phyloP scores from a whole-genome alignment of 2,888 invertebrate species.

The Acronicta psi region DNA sequence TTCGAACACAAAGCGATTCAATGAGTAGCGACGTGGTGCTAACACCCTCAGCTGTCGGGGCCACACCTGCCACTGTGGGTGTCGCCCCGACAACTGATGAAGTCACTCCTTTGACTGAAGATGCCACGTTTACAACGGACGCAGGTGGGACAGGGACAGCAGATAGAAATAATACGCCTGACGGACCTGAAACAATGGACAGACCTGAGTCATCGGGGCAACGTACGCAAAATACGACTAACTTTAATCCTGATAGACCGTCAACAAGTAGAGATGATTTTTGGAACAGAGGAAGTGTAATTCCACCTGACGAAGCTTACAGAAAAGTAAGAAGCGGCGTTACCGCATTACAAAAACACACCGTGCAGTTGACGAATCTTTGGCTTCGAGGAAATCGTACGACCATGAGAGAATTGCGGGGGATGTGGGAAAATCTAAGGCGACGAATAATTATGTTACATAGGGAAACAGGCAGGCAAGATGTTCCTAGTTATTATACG shows the following conservation, averaged over 20 bases:
- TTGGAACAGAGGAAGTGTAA: slow-evolving; percentile 67
- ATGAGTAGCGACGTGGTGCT: slow-evolving; percentile 15
- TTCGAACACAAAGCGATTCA: slow-evolving; percentile 70
- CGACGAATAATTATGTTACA: slow-evolving; percentile 88
- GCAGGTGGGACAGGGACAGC: slow-evolving; percentile 5
- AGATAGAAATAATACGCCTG: slow-evolving; percentile 16
- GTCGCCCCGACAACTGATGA: not conserved
- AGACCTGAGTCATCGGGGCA: slow-evolving; percentile 29
- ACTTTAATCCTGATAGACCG: slow-evolving; percentile 63
- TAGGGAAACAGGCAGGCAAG: slow-evolving; percentile 80
- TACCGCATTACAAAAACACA: slow-evolving; percentile 78
- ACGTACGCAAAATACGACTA: slow-evolving; percentile 23
- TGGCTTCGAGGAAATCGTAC: slow-evolving; percentile 81
- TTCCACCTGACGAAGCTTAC: slow-evolving; percentile 79
- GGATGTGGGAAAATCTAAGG: slow-evolving; percentile 91
- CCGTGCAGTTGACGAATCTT: slow-evolving; percentile 75
- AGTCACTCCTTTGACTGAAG: not conserved
- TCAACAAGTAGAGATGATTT: slow-evolving; percentile 78
- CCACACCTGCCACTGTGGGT: not conserved
- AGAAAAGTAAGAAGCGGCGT: slow-evolving; percentile 79
- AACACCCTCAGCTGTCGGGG: slow-evolving; percentile 4
- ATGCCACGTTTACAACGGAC: slow-evolving; percentile 4
- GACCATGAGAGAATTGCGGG: slow-evolving; percentile 89
- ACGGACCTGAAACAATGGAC: slow-evolving; percentile 11
- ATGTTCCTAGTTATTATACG: slow-evolving; percentile 78